A percentile compares a stretch with the other conserved stretches of the same genome.
Conservation (phyloP, 2,888 invertebrate genomes). For the Alloplasta piceator region DNA sequence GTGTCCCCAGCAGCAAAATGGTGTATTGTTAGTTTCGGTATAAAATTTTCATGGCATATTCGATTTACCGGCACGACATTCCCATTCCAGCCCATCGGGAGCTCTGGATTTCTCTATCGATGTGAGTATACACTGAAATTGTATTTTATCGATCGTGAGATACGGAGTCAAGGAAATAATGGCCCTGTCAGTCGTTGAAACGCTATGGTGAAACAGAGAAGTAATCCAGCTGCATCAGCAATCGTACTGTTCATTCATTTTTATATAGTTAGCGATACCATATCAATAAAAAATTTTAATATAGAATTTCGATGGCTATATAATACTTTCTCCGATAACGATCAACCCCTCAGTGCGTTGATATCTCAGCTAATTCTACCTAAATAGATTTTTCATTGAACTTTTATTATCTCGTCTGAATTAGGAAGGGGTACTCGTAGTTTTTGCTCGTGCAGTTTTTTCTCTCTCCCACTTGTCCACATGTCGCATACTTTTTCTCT, state of each 20-base stretch:
- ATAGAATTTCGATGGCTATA: no score
- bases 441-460: conserved; percentile 3
- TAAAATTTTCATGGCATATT: conserved; percentile 47
- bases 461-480: not conserved
- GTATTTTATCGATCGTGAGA: conserved; percentile 47
- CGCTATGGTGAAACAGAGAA: not conserved
- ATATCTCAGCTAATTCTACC: no score
- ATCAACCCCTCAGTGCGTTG: no score
- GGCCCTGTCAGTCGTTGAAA: conserved; percentile 22
- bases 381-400: no score
- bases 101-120: not conserved
- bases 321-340: no score
- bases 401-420: conserved; percentile 23
- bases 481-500: not conserved
- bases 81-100: conserved; percentile 6
- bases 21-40: conserved; percentile 27
- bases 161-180: not conserved
- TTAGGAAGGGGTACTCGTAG: conserved; percentile 12
- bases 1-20: conserved; percentile 1
- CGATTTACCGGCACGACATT: conserved; percentile 27
- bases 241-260: not conserved
- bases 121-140: conserved; percentile 3
- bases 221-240: not conserved
- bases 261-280: not conserved
- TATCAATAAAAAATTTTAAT: no score